Base-by-base conservation (phyloP, 2,113 vertebrate species). In the Macroglossus sobrinus region DNA sequence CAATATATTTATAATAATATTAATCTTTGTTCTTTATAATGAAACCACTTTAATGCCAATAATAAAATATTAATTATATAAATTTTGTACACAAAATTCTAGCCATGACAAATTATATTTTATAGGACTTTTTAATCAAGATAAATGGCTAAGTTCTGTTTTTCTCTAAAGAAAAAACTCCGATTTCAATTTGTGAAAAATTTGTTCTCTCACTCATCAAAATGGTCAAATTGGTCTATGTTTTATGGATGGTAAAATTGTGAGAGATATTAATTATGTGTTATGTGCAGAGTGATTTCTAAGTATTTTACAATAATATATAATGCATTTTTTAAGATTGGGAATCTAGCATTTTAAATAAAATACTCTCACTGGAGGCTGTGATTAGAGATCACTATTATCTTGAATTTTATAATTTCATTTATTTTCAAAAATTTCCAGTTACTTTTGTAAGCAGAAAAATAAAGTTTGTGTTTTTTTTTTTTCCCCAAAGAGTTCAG, bases 1-100 rank as follows among this genome's bases (percentile, higher is more conserved):
- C 33, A 92, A 76, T 88, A 16, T 71, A 88, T 88, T 84, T 71
- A 55, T 33, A 84, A 94, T 38, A 87, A 71, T 88, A 68, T 76
- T 71, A 76, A 61, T 63, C 19, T 30, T n/a, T 7, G 21, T 50
- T 91, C 30, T 75, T 76, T 69, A 87, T 18, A 61, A 91, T 55
- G 59, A 86, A 61, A 57, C 22, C 87, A 74, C 7, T 7, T 82
- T 69, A 81, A 33, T 76, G 47, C 76, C 43, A 82, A 55, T 76
- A 53, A 76, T 43, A 88, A 47, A 30, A 66, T 33, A 72, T 26
- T 45, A 82, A 38, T 45, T 55, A 91, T 61, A 68, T 82, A 88
- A 53, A 75, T 91, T 61, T 26, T 91, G 21, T 63, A 38, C 33
- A 82, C 50, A 91, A 82, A 82, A 47, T 87, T 76, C 15, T 92